phyloP scores from a whole-genome alignment of 2,113 vertebrate species.

The Uria aalge region DNA sequence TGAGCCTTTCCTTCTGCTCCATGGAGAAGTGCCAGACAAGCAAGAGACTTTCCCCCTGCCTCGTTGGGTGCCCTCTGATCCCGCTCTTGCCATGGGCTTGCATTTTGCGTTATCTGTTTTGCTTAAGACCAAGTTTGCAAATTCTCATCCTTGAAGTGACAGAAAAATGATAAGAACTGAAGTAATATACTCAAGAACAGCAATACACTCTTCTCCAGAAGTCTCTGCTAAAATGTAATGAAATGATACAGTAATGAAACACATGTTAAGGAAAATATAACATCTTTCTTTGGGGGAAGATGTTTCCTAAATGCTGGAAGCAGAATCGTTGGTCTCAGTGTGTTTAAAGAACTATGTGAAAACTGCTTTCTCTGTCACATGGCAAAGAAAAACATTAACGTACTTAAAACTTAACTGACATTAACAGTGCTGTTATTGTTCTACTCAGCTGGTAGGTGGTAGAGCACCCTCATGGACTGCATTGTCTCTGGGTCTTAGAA shows the following conservation, averaged over 20 bases:
- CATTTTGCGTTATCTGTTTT: neutral
- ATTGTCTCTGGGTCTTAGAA: neutral
- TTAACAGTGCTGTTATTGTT: slow-evolving; percentile 4
- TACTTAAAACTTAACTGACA: neutral
- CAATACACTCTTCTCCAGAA: neutral
- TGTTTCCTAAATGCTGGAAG: neutral
- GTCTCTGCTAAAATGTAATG: neutral
- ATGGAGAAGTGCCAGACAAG: neutral
- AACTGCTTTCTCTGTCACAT: neutral
- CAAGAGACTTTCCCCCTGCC: neutral
- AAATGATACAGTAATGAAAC: neutral
- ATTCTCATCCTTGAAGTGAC: neutral
- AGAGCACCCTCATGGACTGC: neutral
- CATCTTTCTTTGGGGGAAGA: neutral
- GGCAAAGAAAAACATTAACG: neutral
- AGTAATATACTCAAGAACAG: neutral
- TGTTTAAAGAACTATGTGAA: neutral
- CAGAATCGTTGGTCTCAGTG: accelerated
- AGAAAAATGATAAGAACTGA: neutral
- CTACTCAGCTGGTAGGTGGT: neutral
- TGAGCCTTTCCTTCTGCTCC: neutral
- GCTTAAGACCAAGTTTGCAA: neutral
- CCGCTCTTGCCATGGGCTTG: neutral
- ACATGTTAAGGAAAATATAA: neutral
- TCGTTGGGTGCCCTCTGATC: accelerated